Conservation (phyloP, 2,888 invertebrate genomes). For the Melinaea marsaeus region DNA sequence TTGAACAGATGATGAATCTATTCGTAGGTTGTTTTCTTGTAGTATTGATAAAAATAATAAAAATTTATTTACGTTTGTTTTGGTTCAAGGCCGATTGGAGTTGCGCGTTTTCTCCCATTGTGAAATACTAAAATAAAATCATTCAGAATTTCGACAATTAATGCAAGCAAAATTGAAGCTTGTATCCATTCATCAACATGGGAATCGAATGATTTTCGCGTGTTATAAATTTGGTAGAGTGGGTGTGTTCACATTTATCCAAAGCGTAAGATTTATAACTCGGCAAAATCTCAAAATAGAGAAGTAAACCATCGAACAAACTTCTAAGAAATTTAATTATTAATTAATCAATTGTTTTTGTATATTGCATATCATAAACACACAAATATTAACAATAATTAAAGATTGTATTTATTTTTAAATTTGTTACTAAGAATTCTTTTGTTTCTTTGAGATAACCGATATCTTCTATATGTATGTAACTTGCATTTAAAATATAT, state of each 20-base stretch:
- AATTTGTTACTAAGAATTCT: no score
- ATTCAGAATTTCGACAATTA: conserved; percentile 16
- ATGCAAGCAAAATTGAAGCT: conserved; percentile 12
- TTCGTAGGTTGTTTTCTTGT: neutral
- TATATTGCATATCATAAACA: neutral
- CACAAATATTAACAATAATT: no score
- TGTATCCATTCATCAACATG: conserved; percentile 4
- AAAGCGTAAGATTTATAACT: conserved; percentile 27
- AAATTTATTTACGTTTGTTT: conserved; percentile 20
- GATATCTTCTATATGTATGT: no score
- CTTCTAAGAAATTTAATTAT: conserved; percentile 6
- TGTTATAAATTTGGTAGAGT: conserved; percentile 13
- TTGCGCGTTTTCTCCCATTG: conserved; percentile 21
- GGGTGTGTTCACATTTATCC: conserved; percentile 27
- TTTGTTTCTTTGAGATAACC: no score
- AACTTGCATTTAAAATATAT: no score
- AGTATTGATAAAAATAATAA: conserved; percentile 1
- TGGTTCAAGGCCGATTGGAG: conserved; percentile 27
- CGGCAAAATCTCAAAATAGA: conserved; percentile 25
- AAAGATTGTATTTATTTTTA: no score
- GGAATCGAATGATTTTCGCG: conserved; percentile 7
- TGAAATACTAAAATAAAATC: conserved; percentile 25
- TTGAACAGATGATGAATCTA: neutral
- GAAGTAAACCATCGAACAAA: conserved; percentile 5
- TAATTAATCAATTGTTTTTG: neutral